Base-by-base conservation (phyloP, 92 coral and sea anemone genomes). In the Zoanthus sansibaricus region DNA sequence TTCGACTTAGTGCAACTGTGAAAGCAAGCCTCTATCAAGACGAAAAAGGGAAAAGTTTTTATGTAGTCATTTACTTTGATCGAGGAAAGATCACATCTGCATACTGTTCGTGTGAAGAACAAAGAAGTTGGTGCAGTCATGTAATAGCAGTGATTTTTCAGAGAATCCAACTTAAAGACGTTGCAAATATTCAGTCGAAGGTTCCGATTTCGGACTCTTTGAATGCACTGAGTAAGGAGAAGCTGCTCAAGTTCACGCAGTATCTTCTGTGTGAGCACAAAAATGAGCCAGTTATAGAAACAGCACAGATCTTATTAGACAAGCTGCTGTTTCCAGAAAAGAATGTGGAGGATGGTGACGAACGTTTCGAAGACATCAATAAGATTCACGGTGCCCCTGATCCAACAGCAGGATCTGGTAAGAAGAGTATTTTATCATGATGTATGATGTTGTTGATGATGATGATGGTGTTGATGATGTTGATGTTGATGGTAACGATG, bases 341-440 rank as follows among this genome's bases (percentile, higher is more conserved):
- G 45, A 72, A 61, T 62, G 52, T 72, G 12, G 87, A 86, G 25
- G 87, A 93, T 11, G 71, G 79, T 56, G 31, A 20, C 33, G 71
- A 47, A 4, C 77, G 91, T 9, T 90, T 88, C 12, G 94, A 95
- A 11, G 93, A 93, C 46, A 97, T 97, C 55, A 93, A 95, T 80
- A 82, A 73, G 58, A 77, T 93, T 52, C 56, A 91, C 46, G 99
- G 99, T 14, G 99, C 96, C 30, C 99, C 99, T n/a, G 99, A 97
- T 75, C 98, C 99, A 10, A 95, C 99, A 13, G 98, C 99, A 47
- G 99, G 99, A 44, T 98, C 99, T 64, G 99, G 99, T 97, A 72
- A 78, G 89, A 18, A 8, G 4, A 48, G 9, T 44, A 6, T 16
- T 18, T 69, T 0, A 9, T 4, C 6, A 17, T 82, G 77, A 13